Evolutionary conservation across 2,888 invertebrate species (phyloP), one percentile per base, ranked within the genome.

Genomic region (Agrypnus murinus): DNA sequence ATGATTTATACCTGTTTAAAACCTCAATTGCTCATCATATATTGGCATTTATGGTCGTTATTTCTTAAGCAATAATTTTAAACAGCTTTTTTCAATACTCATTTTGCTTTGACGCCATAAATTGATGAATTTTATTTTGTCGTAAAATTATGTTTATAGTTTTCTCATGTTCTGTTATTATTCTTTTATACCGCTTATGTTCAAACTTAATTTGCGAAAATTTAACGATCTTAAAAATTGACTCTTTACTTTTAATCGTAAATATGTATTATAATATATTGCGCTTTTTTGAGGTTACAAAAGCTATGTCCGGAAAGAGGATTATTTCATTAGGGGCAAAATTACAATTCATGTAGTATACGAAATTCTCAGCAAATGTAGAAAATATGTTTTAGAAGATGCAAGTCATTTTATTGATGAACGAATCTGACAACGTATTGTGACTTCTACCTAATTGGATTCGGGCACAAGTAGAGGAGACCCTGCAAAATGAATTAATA

Each of bases 361-460:
- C 74, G 74, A 80, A 81, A 80, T 81, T 75, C 77, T 76, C 77
- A 73, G 74, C 75, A 80, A 82, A 81, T 80, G 80, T 74, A 78
- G 79, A 81, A 82, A 82, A 81, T 82, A 81, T 81, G 81, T 82
- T 81, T 70, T 64, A 59, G 57, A 78, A 81, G 76, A 74, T 80
- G 81, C 81, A 81, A 81, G 82, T 82, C 82, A 82, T 77, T 78
- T 79, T 78, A 78, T 79, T 82, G 82, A 82, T 82, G 81, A 77
- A 81, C 80, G 81, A 80, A 76, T 79, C 79, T 78, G 78, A 79
- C 79, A 81, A 78, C 76, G 76, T 79, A 81, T 81, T 83, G 81
- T 83, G 84, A 84, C 83, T 84, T 81, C 79, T 79, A 79, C 79
- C 82, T 84, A 84, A 84, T 84, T 84, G 83, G 83, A 83, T 82